These are phyloP conservation scores for Drosophila bifasciata DNA, from an alignment of 1,140 invertebrate species.

Conservation along the genomic window DNA sequence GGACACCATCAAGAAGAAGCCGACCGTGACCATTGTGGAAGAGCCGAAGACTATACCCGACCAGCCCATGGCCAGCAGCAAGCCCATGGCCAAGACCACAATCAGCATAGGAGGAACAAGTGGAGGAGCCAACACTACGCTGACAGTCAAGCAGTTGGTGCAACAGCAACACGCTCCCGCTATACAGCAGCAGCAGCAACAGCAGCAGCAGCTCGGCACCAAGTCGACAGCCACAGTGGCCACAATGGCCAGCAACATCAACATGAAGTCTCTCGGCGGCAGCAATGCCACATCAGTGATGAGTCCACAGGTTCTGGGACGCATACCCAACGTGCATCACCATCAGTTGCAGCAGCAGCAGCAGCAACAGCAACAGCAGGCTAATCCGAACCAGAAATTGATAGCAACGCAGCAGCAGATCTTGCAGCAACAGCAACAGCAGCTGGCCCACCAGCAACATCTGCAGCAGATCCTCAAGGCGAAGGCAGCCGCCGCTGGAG, in stretches of 20 bases:
- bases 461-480: conserved; percentile 80
- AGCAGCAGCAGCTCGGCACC: conserved; percentile 69
- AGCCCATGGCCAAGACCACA: conserved; percentile 61
- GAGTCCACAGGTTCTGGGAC: conserved; percentile 65
- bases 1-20: conserved; percentile 83
- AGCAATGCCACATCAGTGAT: conserved; percentile 45
- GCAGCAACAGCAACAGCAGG: conserved; percentile 56
- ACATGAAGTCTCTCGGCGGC: conserved; percentile 14
- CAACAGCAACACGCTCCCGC: conserved; percentile 79
- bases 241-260: conserved; percentile 24
- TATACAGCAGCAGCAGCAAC: conserved; percentile 72
- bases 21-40: conserved; percentile 76
- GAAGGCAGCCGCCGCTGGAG: conserved; percentile 73
- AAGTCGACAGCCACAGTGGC: conserved; percentile 30
- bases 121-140: conserved; percentile 51
- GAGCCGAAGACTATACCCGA: conserved; percentile 75
- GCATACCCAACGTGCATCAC: conserved; percentile 71
- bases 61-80: conserved; percentile 35
- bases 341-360: conserved; percentile 52
- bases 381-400: conserved; percentile 76
- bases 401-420: conserved; percentile 80
- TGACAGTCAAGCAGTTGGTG: conserved; percentile 78
- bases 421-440: conserved; percentile 77
- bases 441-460: conserved; percentile 78
- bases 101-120: conserved; percentile 57